phyloP scores from a whole-genome alignment of 2,113 vertebrate genomes.

The Aphyosemion australe region DNA sequence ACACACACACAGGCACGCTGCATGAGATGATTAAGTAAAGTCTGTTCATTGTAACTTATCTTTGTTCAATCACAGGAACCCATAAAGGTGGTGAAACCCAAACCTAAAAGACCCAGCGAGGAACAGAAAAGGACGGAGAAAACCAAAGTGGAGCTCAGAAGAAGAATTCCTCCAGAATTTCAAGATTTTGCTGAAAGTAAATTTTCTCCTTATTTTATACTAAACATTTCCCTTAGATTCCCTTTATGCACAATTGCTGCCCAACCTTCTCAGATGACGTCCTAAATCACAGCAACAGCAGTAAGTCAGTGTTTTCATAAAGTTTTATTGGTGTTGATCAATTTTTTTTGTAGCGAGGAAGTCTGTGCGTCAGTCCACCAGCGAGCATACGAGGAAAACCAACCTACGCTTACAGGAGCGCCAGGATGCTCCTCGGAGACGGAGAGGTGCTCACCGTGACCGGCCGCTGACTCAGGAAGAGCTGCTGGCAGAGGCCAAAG shows the following conservation, averaged over 20 bases:
- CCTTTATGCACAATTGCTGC: too few species aligned
- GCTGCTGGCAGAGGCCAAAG: conserved; percentile 91
- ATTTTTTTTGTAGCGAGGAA: conserved; percentile 82
- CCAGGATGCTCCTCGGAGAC: conserved; percentile 89
- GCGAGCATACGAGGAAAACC: conserved; percentile 92
- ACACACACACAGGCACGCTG: too few species aligned
- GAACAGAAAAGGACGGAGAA: conserved; percentile 81
- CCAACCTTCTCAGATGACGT: too few species aligned
- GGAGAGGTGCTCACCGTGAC: conserved; percentile 87
- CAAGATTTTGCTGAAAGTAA: conserved; percentile 88
- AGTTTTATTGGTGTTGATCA: too few species aligned
- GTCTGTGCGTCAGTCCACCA: conserved; percentile 94
- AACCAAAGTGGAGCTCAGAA: conserved; percentile 81
- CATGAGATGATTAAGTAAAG: too few species aligned
- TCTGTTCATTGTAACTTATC: neutral
- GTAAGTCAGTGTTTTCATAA: too few species aligned
- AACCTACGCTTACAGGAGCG: conserved; percentile 92
- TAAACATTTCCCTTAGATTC: neutral
- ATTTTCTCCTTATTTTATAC: conserved; percentile 31
- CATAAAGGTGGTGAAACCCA: conserved; percentile 85
- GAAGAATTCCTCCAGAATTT: conserved; percentile 80
- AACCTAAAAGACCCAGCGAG: conserved; percentile 82
- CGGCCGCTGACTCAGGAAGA: conserved; percentile 91
- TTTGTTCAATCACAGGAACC: conserved; percentile 82
- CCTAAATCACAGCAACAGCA: too few species aligned